phyloP scores from a whole-genome alignment of 2,113 vertebrate species.

The Poeciliopsis prolifica region DNA sequence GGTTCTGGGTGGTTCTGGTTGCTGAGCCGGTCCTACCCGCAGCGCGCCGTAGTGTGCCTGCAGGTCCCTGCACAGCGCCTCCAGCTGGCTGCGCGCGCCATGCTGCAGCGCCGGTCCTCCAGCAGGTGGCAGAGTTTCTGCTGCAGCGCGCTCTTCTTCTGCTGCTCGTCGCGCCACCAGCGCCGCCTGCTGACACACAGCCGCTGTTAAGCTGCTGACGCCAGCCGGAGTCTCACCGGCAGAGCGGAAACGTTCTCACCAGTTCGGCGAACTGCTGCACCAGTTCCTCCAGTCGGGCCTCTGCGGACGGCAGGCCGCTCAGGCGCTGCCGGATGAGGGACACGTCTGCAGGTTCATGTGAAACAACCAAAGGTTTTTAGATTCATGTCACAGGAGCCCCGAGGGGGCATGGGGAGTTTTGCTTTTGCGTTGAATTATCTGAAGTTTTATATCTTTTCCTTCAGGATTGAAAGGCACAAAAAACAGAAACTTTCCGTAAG shows the following conservation, averaged over 20 bases:
- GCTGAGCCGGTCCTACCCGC: constrained; percentile 73
- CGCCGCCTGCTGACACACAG: constrained; percentile 76
- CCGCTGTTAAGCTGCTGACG: not conserved
- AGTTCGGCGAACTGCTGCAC: constrained; percentile 88
- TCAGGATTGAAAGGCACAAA: too few species aligned
- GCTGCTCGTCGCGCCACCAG: constrained; percentile 82
- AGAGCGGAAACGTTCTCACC: constrained; percentile 77
- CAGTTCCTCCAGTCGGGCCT: constrained; percentile 88
- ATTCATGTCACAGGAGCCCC: too few species aligned
- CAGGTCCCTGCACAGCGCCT: constrained; percentile 90
- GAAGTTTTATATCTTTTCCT: too few species aligned
- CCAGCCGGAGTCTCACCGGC: not conserved
- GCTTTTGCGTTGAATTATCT: too few species aligned
- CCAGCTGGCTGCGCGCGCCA: constrained; percentile 88
- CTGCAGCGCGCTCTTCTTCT: constrained; percentile 82
- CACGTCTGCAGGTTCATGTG: constrained; percentile 76
- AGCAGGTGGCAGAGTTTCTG: constrained; percentile 80
- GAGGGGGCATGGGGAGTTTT: too few species aligned
- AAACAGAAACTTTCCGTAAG: too few species aligned
- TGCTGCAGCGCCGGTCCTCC: constrained; percentile 85
- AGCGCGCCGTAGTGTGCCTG: constrained; percentile 88
- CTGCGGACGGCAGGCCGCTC: constrained; percentile 82
- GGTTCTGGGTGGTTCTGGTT: too few species aligned
- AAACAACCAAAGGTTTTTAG: too few species aligned
- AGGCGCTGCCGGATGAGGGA: constrained; percentile 85